Conservation (phyloP, 2,888 invertebrate species). For the Coenonympha arcania region DNA sequence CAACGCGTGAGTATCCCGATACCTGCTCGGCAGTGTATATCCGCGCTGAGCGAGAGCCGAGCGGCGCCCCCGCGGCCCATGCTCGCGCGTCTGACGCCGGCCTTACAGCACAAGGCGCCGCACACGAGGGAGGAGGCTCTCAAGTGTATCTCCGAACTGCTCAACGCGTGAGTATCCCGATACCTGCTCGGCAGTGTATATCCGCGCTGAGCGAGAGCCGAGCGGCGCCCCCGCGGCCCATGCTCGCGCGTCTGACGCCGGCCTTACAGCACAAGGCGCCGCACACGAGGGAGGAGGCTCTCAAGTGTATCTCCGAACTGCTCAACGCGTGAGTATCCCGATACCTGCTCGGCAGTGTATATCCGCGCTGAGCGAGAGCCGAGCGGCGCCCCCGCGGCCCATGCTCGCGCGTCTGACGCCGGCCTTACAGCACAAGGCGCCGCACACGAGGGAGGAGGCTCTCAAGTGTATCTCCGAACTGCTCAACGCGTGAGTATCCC, state of each 20-base stretch:
- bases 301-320: conserved; percentile 85
- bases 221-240: conserved; percentile 51
- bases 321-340: conserved; percentile 81
- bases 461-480: too few relatives aligned
- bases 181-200: conserved; percentile 37
- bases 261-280: conserved; percentile 92
- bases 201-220: conserved; percentile 44
- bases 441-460: too few relatives aligned
- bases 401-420: too few relatives aligned
- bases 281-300: conserved; percentile 91
- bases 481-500: too few relatives aligned
- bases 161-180: conserved; percentile 81
- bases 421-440: too few relatives aligned
- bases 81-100: conserved; percentile 58
- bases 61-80: conserved; percentile 54
- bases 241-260: conserved; percentile 55
- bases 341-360: background rate
- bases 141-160: conserved; percentile 83
- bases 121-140: conserved; percentile 93
- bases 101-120: conserved; percentile 91
- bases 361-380: too few relatives aligned
- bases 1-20: conserved; percentile 78
- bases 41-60: conserved; percentile 44
- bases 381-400: too few relatives aligned
- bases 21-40: conserved; percentile 37